Base-by-base conservation (phyloP, 2,888 invertebrate genomes). In the Muscina levida region DNA sequence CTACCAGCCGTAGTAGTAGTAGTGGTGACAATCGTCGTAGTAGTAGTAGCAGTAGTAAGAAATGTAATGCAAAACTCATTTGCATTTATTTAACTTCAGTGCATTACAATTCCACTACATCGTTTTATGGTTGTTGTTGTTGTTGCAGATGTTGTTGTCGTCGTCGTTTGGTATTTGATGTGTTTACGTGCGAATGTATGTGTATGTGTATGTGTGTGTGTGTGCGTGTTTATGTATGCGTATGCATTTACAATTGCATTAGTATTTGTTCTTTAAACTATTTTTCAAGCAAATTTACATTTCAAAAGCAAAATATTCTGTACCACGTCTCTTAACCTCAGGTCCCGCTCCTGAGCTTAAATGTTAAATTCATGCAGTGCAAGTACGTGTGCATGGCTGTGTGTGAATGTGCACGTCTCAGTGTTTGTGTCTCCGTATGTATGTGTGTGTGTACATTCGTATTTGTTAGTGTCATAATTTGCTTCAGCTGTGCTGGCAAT, bases 61-160 rank as follows among this genome's bases (percentile, higher is more conserved):
- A 74, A 59, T 77, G 46, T 77, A 72, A 81, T 77, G 72, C 22
- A 46, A 77, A 77, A 74, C 74, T 81, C 72, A 77, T 81, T 81
- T 81, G 74, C 81, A 81, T 81, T 77, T 81, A 81, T 81, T 81
- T 81, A 81, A 75, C 81, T 81, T 81, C 77, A 77, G 75, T 81
- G 81, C 74, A 77, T 77, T 77, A 77, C 72, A 81, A 77, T 81
- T 80, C 71, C 74, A 39, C 62, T 39, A 57, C 31, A n/a, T n/a
- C n/a, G n/a, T n/a, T 15, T 13, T 56, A 56, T 11, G 26, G 13
- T 31, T 31, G 31, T 31, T 31, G 31, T 31, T 31, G 31, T 31
- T 31, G 31, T n/a, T n/a, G n/a, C 37, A 59, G 0, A 59, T 37
- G 11, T 59, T 31, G 39, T 39, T 59, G 59, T 39, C 19, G 59